Evolutionary conservation across 2,113 vertebrate species (phyloP).

Genomic region (Notarius quadriscutis): DNA sequence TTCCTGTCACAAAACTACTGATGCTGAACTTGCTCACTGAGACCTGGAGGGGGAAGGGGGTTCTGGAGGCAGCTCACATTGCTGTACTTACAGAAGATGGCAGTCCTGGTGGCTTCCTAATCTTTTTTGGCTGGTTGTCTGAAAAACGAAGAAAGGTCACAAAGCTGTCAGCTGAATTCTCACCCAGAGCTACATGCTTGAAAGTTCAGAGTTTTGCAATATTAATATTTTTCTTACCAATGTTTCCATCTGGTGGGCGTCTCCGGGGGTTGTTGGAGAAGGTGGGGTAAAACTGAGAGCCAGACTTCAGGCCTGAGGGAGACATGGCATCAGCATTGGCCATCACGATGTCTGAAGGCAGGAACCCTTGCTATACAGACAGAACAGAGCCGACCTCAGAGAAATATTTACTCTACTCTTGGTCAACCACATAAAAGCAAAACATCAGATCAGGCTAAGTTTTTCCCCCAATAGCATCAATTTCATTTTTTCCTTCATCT

Average conservation of each 20-base stretch:
- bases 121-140: constrained; percentile 97
- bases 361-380: constrained; percentile 81
- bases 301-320: constrained; percentile 85
- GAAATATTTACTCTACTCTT: constrained; percentile 7
- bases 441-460: not conserved
- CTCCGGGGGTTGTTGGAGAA: constrained; percentile 88
- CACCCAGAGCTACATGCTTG: not conserved
- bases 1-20: constrained; percentile 62
- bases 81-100: constrained; percentile 90
- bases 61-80: constrained; percentile 50
- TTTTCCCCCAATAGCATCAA: not conserved
- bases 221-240: constrained; percentile 76
- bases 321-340: constrained; percentile 87
- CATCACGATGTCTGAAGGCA: constrained; percentile 87
- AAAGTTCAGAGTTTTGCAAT: not conserved
- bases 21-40: constrained; percentile 53
- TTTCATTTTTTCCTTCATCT: constrained; percentile 38
- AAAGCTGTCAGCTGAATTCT: not conserved
- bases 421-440: constrained; percentile 8
- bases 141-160: constrained; percentile 31
- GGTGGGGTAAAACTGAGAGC: constrained; percentile 86
- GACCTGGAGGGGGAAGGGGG: not conserved
- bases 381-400: constrained; percentile 23
- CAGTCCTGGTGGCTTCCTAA: constrained; percentile 95
- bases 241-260: constrained; percentile 83